A percentile compares a stretch with the other conserved stretches of the same genome.
These are phyloP conservation scores for Desmophyllum pertusum DNA, from an alignment of 92 coral and sea anemone genomes.

Conservation along the genomic window DNA sequence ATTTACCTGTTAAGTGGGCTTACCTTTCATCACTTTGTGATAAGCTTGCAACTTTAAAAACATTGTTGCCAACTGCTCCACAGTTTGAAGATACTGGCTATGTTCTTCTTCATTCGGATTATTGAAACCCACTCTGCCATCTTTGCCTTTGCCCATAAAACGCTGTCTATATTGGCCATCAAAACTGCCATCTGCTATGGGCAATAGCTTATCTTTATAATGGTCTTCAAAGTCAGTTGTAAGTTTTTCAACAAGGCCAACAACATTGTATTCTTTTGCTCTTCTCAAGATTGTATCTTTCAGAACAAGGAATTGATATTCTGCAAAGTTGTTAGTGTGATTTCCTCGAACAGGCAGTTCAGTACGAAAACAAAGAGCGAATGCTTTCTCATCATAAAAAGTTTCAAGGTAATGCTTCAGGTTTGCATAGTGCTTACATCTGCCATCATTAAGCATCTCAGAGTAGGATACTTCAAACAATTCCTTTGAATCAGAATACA, in stretches of 20 bases:
- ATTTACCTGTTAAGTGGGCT: no score
- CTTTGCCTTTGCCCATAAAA: conserved; percentile 57
- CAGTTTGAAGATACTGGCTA: no score
- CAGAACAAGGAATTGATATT: conserved; percentile 64
- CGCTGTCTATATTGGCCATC: conserved; percentile 72
- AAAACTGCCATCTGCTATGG: conserved; percentile 75
- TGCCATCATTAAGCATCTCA: conserved; percentile 63
- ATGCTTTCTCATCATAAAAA: conserved; percentile 44
- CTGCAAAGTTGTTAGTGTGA: conserved; percentile 72
- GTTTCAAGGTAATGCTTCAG: conserved; percentile 42
- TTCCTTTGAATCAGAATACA: conserved; percentile 55
- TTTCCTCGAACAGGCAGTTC: conserved; percentile 55
- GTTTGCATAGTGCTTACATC: conserved; percentile 21
- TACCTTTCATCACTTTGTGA: no score
- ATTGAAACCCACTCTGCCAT: conserved; percentile 47
- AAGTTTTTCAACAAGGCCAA: conserved; percentile 62
- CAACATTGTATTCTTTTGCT: conserved; percentile 66
- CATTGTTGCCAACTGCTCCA: no score
- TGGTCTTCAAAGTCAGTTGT: conserved; percentile 63
- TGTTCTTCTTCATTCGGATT: conserved; percentile 52
- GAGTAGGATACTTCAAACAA: conserved; percentile 53
- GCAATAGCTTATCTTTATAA: conserved; percentile 66
- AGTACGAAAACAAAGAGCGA: conserved; percentile 45
- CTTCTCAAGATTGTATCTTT: conserved; percentile 66
- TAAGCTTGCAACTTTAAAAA: no score